These are phyloP conservation scores for Gortyna flavago DNA, from an alignment of 2,888 invertebrate genomes.

Conservation along the genomic window DNA sequence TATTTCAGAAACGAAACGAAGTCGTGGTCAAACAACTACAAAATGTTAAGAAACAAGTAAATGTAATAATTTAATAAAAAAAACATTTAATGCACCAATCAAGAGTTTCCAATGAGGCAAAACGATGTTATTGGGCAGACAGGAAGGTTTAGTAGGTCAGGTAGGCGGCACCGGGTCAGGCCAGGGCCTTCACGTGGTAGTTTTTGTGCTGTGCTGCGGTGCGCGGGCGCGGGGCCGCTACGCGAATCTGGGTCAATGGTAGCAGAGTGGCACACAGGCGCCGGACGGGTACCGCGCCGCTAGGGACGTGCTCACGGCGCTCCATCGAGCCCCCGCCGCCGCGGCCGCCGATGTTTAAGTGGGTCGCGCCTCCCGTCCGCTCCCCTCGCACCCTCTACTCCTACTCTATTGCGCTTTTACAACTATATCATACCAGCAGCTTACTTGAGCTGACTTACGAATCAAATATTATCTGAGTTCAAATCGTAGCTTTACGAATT, in stretches of 20 bases:
- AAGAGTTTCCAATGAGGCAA: constrained; percentile 32
- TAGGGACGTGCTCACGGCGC: constrained; percentile 37
- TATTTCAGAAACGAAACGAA: background rate
- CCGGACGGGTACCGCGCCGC: constrained; percentile 34
- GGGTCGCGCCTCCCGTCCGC: constrained; percentile 52
- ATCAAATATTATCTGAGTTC: background rate
- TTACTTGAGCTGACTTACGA: constrained; percentile 11
- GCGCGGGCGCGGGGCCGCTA: constrained; percentile 70
- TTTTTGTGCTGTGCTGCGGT: constrained; percentile 67
- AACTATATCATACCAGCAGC: constrained; percentile 58
- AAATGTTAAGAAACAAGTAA: background rate
- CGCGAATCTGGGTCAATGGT: constrained; percentile 77
- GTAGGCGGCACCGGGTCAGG: constrained; percentile 72
- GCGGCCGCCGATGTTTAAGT: constrained; percentile 34
- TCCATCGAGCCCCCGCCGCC: constrained; percentile 55
- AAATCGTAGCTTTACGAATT: background rate
- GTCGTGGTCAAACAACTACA: background rate
- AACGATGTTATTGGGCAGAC: constrained; percentile 63
- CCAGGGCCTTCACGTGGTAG: constrained; percentile 71
- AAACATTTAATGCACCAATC: constrained; percentile 24
- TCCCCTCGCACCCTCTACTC: constrained; percentile 38
- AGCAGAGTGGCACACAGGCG: constrained; percentile 69
- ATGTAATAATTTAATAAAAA: background rate
- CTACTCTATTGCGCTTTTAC: constrained; percentile 49
- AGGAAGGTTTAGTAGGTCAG: constrained; percentile 77